Evolutionary conservation across 2,888 invertebrate species (phyloP).

Genomic region (Mycalesis mineus): DNA sequence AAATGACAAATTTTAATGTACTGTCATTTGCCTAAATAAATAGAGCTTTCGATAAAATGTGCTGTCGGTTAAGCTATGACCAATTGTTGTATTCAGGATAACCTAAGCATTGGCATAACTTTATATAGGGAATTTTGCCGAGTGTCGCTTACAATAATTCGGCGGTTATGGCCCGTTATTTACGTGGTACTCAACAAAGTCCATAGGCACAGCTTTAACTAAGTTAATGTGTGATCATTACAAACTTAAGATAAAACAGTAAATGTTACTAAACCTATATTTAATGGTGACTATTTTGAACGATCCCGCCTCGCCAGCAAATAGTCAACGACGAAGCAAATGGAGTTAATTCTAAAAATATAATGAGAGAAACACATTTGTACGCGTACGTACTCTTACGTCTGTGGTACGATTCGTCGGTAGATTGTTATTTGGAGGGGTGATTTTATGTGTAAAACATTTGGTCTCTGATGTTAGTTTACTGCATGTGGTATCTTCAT

Average conservation of each 20-base stretch:
- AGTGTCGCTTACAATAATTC: too few relatives aligned
- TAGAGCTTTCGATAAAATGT: too few relatives aligned
- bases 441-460: conserved; percentile 16
- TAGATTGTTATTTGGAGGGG: conserved; percentile 11
- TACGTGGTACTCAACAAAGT: too few relatives aligned
- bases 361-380: conserved; percentile 30
- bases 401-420: conserved; percentile 3
- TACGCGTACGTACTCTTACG: neutral
- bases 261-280: conserved; percentile 25
- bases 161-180: too few relatives aligned
- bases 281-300: conserved; percentile 19
- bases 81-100: too few relatives aligned
- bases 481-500: neutral
- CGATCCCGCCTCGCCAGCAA: conserved; percentile 31
- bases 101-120: too few relatives aligned
- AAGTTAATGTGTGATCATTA: conserved; percentile 21
- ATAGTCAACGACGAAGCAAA: conserved; percentile 41
- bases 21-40: too few relatives aligned
- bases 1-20: too few relatives aligned
- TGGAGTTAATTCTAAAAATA: conserved; percentile 58
- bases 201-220: neutral
- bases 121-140: too few relatives aligned
- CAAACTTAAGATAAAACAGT: conserved; percentile 19
- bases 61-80: too few relatives aligned
- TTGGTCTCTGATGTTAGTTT: conserved; percentile 15